Percentiles rank a stretch among this genome's conserved stretches.
Evolutionary conservation across 35 echinoderm and acorn worm genomes (phyloP).

Genomic region (Chiridota heheva): DNA sequence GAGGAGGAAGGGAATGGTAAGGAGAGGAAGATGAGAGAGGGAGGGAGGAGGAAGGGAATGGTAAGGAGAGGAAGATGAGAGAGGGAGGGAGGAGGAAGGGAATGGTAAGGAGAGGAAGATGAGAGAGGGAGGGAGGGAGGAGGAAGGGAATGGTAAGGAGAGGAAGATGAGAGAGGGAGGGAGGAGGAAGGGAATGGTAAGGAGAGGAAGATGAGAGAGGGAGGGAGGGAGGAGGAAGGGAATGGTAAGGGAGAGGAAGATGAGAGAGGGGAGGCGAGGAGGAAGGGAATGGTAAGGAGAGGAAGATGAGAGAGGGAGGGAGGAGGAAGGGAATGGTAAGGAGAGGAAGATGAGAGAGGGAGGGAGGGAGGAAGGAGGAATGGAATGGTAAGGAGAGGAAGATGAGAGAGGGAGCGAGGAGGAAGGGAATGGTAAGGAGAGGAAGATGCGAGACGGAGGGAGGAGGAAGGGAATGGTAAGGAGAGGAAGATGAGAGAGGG

Average conservation of each 20-base stretch:
- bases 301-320: neutral
- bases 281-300: neutral
- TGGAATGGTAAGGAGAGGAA: too few species aligned
- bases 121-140: too few species aligned
- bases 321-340: neutral
- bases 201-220: neutral
- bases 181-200: neutral
- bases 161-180: neutral
- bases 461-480: neutral
- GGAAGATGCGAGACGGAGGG: neutral
- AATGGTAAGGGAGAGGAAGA: neutral
- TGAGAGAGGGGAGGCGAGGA: neutral
- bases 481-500: conserved; percentile 1
- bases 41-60: too few species aligned
- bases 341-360: neutral
- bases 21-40: neutral
- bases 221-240: neutral
- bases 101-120: too few species aligned
- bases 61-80: too few species aligned
- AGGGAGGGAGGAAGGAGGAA: too few species aligned
- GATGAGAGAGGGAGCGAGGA: neutral
- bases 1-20: neutral
- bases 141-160: too few species aligned
- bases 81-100: too few species aligned
- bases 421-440: neutral